Percentiles rank a stretch among this genome's conserved stretches.
These are phyloP conservation scores for Ptychoptera albimana DNA, from an alignment of 2,888 invertebrate species.

Conservation along the genomic window DNA sequence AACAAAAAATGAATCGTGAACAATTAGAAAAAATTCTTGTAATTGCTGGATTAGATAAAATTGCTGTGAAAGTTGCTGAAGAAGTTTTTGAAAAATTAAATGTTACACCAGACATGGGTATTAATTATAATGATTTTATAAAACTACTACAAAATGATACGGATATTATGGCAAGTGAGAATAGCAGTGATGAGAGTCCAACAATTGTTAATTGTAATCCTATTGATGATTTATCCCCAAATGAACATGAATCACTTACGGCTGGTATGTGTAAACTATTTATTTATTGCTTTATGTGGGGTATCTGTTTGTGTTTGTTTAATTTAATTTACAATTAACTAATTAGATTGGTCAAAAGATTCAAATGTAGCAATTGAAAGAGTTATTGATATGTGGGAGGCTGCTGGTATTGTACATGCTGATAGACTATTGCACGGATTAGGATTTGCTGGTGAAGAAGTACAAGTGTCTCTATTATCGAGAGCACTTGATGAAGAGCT, in stretches of 20 bases:
- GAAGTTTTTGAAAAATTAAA: slow-evolving; percentile 50
- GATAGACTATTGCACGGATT: slow-evolving; percentile 47
- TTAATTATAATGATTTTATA: slow-evolving; percentile 48
- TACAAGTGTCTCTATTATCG: slow-evolving; percentile 45
- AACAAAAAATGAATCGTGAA: slow-evolving; percentile 37
- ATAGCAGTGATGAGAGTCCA: no score
- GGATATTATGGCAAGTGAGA: slow-evolving; percentile 5
- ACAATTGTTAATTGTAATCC: no score
- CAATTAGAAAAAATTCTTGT: slow-evolving; percentile 48
- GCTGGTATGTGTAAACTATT: no score
- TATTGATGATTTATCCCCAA: no score
- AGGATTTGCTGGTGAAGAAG: slow-evolving; percentile 42
- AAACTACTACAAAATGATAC: slow-evolving; percentile 38
- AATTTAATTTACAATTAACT: no score
- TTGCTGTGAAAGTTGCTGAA: slow-evolving; percentile 44
- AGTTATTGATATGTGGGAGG: slow-evolving; percentile 57
- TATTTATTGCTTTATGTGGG: no score
- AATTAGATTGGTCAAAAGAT: slow-evolving; percentile 3
- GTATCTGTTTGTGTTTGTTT: no score
- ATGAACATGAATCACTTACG: no score
- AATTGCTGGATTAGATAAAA: slow-evolving; percentile 45
- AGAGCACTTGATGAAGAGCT: slow-evolving; percentile 54
- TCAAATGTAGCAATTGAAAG: slow-evolving; percentile 29
- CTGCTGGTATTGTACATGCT: slow-evolving; percentile 48
- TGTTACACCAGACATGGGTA: slow-evolving; percentile 42